Percentiles rank a stretch among this genome's conserved stretches.
Conservation (phyloP, 2,113 vertebrate genomes). For the Atherinomorus stipes region DNA sequence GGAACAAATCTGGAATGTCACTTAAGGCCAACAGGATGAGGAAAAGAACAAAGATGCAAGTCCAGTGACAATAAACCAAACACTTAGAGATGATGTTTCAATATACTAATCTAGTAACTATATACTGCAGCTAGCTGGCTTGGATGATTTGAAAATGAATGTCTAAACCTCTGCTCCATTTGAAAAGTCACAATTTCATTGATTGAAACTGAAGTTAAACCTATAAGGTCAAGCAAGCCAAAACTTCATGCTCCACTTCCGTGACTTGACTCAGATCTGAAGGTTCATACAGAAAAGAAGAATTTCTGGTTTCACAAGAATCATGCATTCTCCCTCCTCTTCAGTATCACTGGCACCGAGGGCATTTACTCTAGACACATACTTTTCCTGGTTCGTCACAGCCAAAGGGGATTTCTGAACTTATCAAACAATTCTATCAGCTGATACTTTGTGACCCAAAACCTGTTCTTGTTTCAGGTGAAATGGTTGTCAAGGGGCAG, state of each 20-base stretch:
- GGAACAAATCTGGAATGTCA: conserved; percentile 53
- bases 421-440: neutral
- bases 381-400: conserved; percentile 7
- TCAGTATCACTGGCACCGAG: neutral
- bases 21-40: conserved; percentile 32
- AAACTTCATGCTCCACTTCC: neutral
- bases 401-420: neutral
- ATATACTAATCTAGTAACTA: neutral
- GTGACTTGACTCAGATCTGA: neutral
- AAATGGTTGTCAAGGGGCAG: neutral
- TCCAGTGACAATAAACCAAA: conserved; percentile 25
- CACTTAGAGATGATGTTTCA: conserved; percentile 11
- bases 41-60: conserved; percentile 34
- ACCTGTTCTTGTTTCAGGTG: neutral
- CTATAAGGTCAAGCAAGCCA: neutral
- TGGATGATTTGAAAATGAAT: neutral
- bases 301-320: conserved; percentile 43
- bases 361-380: conserved; percentile 1
- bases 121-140: neutral
- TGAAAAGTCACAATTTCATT: neutral
- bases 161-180: neutral
- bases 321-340: conserved; percentile 10
- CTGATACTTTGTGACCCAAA: neutral
- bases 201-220: too few species aligned
- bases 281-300: conserved; percentile 3